A percentile compares a stretch with the other conserved stretches of the same genome.
Evolutionary conservation across 2,113 vertebrate species (phyloP).

Genomic region (Phaetusa simplex): DNA sequence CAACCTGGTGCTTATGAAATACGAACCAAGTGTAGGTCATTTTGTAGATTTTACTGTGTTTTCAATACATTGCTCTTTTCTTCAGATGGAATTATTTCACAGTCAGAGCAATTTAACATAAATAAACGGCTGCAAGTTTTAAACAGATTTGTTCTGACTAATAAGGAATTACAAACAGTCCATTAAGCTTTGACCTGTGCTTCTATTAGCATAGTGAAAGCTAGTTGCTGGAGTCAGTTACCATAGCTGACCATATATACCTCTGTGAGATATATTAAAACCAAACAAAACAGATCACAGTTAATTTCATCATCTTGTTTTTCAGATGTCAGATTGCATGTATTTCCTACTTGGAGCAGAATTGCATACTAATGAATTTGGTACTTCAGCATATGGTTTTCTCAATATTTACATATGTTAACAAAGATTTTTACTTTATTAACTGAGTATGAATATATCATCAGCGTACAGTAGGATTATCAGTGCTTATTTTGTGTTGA

Average conservation of each 20-base stretch:
- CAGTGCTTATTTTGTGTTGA: neutral
- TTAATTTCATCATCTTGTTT: neutral
- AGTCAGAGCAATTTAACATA: neutral
- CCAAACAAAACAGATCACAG: neutral
- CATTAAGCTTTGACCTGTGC: neutral
- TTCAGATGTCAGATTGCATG: neutral
- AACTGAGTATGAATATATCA: neutral
- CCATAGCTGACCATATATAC: neutral
- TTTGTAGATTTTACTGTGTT: neutral
- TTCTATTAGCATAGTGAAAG: neutral
- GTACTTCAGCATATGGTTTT: neutral
- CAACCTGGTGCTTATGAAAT: neutral
- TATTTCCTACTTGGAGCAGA: neutral
- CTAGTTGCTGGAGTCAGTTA: neutral
- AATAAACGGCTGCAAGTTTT: neutral
- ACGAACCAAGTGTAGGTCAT: neutral
- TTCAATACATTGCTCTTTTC: neutral
- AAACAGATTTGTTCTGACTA: neutral
- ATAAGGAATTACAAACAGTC: neutral
- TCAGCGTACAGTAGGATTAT: neutral
- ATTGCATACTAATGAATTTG: neutral
- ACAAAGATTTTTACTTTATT: neutral
- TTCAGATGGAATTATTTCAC: neutral
- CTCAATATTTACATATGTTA: neutral
- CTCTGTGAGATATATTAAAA: neutral